Base-by-base conservation (phyloP, 2,888 invertebrate genomes). In the Acrocyrtus sp. region DNA sequence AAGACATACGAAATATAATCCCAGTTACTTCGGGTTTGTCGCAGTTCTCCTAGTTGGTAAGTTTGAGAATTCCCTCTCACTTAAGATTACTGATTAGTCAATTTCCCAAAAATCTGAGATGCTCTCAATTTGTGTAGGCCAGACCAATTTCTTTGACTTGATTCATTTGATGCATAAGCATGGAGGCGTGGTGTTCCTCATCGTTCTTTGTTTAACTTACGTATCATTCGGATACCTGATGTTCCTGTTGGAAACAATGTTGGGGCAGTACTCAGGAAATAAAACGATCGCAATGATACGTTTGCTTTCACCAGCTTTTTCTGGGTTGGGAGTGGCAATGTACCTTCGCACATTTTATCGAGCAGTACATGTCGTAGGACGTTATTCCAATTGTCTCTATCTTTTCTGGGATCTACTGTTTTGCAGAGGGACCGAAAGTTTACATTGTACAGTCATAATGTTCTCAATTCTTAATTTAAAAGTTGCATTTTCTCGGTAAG, bases 241-340 rank as follows among this genome's bases (percentile, higher is more conserved):
- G 26, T 74, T 75, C 51, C 10, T 76, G n/a, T 27, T 78, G 19
- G 76, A 78, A 60, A 77, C 72, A n/a, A 47, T 69, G 41, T 67
- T 73, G 66, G 75, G 77, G 6, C 78, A 78, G 39, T 78, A 78
- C 51, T 56, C 63, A 17, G 75, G 73, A 1, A 19, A 77, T 17
- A 79, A 79, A 27, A 75, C 79, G 3, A 6, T 77, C 10, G 48
- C 45, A 29, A 74, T 79, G 72, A 45, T 77, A 2, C 19, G 74
- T 53, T 58, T 58, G 3, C 47, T 75, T 48, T 41, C 61, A 19
- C 77, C 76, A 8, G 21, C 53, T 26, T 66, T 77, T 6, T 65
- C 72, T 29, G 77, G 78, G 1, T 19, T 78, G 10, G 72, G 76
- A 5, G 54, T 76, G 5, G 77, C 70, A 1, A 39, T 75, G 21